Base-by-base conservation (phyloP, 1,140 invertebrate species). In the Drosophila ananassae region DNA sequence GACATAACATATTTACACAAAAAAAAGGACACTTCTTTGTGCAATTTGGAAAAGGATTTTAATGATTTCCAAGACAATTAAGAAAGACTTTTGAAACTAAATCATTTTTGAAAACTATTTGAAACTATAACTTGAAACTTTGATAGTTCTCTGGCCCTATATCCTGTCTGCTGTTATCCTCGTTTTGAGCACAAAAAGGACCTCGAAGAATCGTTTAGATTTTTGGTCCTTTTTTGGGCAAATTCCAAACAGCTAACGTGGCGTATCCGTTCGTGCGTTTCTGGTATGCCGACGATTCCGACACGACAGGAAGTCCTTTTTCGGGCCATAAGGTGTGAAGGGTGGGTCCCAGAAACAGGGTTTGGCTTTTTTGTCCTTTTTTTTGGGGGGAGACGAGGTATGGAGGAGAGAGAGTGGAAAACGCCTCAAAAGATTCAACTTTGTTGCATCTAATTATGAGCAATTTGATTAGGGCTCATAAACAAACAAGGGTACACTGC, bases 381-480 rank as follows among this genome's bases (percentile, higher is more conserved):
- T 17, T 17, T n/a, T n/a, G 17, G 17, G 17, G n/a, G 9, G 0
- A 10, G 28, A 3, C 9, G 0, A 3, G 10, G 2, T n/a, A 12
- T 3, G 10, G 3, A 37, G 12, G 12, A 7, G 50, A 9, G 17
- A 41, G 47, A 55, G 62, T 17, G 17, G 17, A 62, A 68, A 67
- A 48, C 51, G 63, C 44, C 74, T 34, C 13, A 52, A 64, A 50
- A 52, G 53, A 62, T 82, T 68, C 39, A 73, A 77, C 71, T 81
- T 82, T 82, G 69, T 58, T 74, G 67, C 74, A 82, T 82, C 76
- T 82, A 82, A 82, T 82, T 82, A 82, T 82, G 53, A 64, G 56
- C 52, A 78, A 78, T 75, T 82, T 82, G 73, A 69, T 74, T 78
- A 82, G 73, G 80, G 69, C 63, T 73, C 69, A 66, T 60, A 44